phyloP scores from a whole-genome alignment of 2,113 vertebrate genomes.

The Monarcha castaneiventris region DNA sequence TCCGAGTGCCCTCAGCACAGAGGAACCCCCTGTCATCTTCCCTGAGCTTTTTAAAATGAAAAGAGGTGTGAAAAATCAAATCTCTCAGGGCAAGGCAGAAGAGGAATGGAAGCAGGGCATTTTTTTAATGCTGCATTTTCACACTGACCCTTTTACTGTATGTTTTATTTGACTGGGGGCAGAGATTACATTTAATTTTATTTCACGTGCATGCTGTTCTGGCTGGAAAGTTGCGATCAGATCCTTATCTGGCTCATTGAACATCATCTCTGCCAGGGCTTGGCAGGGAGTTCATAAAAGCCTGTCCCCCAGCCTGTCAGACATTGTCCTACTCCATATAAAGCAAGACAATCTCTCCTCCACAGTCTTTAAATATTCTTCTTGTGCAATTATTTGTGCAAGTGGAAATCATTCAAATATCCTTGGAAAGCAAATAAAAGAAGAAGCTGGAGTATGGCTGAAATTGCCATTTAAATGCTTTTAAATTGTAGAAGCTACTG shows the following conservation, averaged over 20 bases:
- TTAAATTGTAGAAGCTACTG: not conserved
- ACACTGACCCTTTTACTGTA: not conserved
- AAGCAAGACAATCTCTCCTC: conserved; percentile 25
- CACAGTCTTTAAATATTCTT: conserved; percentile 3
- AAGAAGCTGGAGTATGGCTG: not conserved
- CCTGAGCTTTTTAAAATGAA: not conserved
- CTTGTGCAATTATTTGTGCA: not conserved
- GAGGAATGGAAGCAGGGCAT: not conserved
- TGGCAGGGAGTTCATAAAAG: conserved; percentile 13
- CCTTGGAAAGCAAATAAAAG: not conserved
- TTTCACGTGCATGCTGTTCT: conserved; percentile 18
- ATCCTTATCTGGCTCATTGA: conserved; percentile 50
- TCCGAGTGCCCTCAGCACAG: rapidly evolving
- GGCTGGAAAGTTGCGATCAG: conserved; percentile 24
- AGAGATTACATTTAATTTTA: conserved; percentile 34
- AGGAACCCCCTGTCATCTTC: not conserved
- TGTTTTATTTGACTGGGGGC: conserved; percentile 7
- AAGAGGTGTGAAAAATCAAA: not conserved
- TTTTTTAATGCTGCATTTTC: not conserved
- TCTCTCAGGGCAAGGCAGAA: not conserved
- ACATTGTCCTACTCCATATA: conserved; percentile 9
- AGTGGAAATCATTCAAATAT: conserved; percentile 1
- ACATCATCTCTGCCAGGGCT: conserved; percentile 21
- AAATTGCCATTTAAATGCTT: conserved; percentile 16
- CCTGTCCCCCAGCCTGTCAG: not conserved